phyloP scores from a whole-genome alignment of 2,888 invertebrate genomes.

The Netelia fuscicornis region DNA sequence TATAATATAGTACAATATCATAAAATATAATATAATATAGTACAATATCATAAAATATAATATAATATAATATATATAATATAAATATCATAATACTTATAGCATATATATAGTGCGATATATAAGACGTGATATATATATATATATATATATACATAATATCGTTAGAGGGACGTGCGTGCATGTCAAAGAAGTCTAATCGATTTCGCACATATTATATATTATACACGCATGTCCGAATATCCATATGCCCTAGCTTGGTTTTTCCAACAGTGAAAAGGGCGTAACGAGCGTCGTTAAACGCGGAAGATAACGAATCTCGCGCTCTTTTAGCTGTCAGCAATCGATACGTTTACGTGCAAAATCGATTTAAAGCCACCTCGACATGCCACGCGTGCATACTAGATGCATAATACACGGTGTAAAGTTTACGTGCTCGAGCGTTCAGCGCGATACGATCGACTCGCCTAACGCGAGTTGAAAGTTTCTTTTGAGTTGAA shows the following conservation, averaged over 20 bases:
- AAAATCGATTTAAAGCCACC: constrained; percentile 32
- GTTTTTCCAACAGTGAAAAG: background rate
- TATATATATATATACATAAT: background rate
- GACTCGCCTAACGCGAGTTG: background rate
- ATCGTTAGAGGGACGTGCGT: constrained; percentile 36
- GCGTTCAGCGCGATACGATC: constrained; percentile 5
- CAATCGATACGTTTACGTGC: background rate
- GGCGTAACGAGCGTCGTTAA: background rate
- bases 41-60: too few species aligned
- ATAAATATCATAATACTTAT: too few species aligned
- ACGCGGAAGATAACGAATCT: background rate
- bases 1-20: too few species aligned
- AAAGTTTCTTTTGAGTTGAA: too few species aligned
- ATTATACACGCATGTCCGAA: background rate
- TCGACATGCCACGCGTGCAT: constrained; percentile 20
- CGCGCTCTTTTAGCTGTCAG: constrained; percentile 16
- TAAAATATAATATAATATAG: too few species aligned
- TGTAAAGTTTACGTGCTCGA: constrained; percentile 37
- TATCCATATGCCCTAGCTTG: background rate
- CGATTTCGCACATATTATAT: constrained; percentile 28
- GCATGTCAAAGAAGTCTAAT: constrained; percentile 43
- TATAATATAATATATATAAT: too few species aligned
- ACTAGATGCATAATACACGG: background rate
- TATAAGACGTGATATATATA: background rate
- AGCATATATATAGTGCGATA: too few species aligned